phyloP scores from a whole-genome alignment of 1,140 invertebrate species.

The Galleria mellonella region DNA sequence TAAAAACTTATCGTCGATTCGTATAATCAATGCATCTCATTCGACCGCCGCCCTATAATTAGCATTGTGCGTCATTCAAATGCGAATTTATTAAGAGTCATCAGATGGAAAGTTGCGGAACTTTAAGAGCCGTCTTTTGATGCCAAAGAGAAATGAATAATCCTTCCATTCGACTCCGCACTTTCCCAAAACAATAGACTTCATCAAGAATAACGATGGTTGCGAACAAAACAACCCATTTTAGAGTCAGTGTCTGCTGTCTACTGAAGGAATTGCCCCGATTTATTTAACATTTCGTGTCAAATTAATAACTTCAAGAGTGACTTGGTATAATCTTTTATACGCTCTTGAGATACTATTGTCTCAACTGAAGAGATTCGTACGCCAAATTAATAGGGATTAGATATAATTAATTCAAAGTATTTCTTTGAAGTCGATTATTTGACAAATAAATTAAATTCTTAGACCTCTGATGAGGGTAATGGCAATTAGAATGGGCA shows the following conservation, averaged over 20 bases:
- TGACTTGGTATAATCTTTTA: slow-evolving; percentile 5
- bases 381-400: too few relatives aligned
- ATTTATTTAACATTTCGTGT: slow-evolving; percentile 44
- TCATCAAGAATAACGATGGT: slow-evolving; percentile 58
- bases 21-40: too few relatives aligned
- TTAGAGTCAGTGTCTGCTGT: slow-evolving; percentile 14
- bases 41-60: background rate
- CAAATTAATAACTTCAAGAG: slow-evolving; percentile 39
- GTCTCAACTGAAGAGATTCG: too few relatives aligned
- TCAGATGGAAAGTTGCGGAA: slow-evolving; percentile 36
- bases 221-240: slow-evolving; percentile 60
- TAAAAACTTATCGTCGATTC: too few relatives aligned
- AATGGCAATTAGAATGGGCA: too few relatives aligned
- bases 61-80: slow-evolving; percentile 8
- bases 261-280: background rate
- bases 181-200: slow-evolving; percentile 51
- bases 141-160: slow-evolving; percentile 49
- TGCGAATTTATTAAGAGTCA: slow-evolving; percentile 48
- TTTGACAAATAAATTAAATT: too few relatives aligned
- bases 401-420: too few relatives aligned
- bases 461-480: too few relatives aligned
- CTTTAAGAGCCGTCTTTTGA: slow-evolving; percentile 53
- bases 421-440: too few relatives aligned
- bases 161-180: slow-evolving; percentile 44
- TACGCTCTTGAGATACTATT: too few relatives aligned